Evolutionary conservation across 2,113 vertebrate species (phyloP).

Genomic region (Triplophysa tibetana): DNA sequence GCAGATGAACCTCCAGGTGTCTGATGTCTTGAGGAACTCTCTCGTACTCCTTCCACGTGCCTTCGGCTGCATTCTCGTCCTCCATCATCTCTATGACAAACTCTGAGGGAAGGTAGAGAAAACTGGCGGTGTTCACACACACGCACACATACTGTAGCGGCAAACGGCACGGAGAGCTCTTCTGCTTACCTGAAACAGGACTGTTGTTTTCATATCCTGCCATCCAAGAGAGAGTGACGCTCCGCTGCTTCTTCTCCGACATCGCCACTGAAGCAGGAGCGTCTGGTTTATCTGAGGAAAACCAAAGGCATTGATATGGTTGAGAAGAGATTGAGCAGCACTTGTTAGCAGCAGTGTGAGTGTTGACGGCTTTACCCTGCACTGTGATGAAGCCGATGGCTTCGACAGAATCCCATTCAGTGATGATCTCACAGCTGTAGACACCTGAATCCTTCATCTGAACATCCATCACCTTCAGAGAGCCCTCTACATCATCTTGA

Average conservation of each 20-base stretch:
- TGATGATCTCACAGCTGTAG: conserved; percentile 80
- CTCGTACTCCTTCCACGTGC: conserved; percentile 64
- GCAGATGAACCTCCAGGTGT: conserved; percentile 71
- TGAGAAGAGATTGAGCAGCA: background rate
- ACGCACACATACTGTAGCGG: too few species aligned
- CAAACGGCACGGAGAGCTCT: too few species aligned
- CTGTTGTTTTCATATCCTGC: conserved; percentile 79
- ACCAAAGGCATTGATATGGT: background rate
- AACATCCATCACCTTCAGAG: conserved; percentile 71
- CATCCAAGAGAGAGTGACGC: conserved; percentile 74
- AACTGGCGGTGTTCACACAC: background rate
- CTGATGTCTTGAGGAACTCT: conserved; percentile 68
- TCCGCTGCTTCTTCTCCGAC: conserved; percentile 55
- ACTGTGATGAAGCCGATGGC: conserved; percentile 78
- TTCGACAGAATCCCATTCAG: conserved; percentile 68
- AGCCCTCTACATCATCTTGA: conserved; percentile 60
- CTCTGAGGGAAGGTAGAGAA: conserved; percentile 9
- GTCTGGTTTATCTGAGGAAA: conserved; percentile 75
- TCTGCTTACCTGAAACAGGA: conserved; percentile 57
- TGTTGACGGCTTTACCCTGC: conserved; percentile 65
- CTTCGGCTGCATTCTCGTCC: conserved; percentile 64
- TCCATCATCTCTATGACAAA: conserved; percentile 70
- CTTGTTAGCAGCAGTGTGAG: background rate
- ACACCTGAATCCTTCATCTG: conserved; percentile 68
- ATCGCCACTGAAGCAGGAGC: conserved; percentile 68